Evolutionary conservation across 2,113 vertebrate species (phyloP).

Genomic region (Okapia johnstoni): DNA sequence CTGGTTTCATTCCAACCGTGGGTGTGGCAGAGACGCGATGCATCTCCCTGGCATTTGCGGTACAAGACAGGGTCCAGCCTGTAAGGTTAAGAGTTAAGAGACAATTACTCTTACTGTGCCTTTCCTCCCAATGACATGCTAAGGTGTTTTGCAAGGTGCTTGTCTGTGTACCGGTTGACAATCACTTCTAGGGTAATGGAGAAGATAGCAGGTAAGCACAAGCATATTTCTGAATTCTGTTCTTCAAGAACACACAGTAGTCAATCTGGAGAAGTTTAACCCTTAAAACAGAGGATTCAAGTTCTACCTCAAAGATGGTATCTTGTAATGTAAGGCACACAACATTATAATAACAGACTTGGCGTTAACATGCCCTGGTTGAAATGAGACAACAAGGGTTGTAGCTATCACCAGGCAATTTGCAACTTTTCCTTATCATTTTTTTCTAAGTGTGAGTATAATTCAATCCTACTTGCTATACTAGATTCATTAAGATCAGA

Average conservation of each 20-base stretch:
- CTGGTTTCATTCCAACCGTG: conserved; percentile 97
- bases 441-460: neutral
- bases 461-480: neutral
- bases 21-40: conserved; percentile 94
- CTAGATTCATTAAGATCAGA: neutral
- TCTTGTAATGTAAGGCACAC: neutral
- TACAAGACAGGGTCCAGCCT: conserved; percentile 95
- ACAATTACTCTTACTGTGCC: neutral
- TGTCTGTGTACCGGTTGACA: neutral
- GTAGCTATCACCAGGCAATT: neutral
- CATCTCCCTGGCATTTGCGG: conserved; percentile 96
- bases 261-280: neutral
- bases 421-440: neutral
- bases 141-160: neutral
- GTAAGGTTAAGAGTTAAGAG: neutral
- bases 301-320: neutral
- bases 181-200: neutral
- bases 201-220: neutral
- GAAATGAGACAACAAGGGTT: neutral
- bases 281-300: neutral
- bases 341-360: neutral
- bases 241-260: neutral
- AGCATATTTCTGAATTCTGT: neutral
- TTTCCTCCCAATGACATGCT: neutral
- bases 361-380: neutral